Percentiles rank a stretch among this genome's conserved stretches.
phyloP scores from a whole-genome alignment of 2,888 invertebrate genomes.

The Platycnemis pennipes region DNA sequence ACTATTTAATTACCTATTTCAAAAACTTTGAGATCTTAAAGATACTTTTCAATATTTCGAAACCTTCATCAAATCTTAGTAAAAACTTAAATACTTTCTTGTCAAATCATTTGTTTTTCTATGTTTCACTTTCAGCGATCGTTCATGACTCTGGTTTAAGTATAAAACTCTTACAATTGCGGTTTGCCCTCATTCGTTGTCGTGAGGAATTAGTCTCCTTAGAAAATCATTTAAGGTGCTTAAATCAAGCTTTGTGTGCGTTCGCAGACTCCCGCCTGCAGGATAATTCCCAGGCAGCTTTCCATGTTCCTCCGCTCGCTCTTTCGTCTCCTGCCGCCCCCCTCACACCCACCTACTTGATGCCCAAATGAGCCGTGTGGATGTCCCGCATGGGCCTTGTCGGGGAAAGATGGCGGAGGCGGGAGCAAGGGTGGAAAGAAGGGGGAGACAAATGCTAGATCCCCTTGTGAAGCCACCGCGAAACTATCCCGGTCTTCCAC shows the following conservation, averaged over 20 bases:
- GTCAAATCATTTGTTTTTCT: too few species aligned
- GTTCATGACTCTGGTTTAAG: background rate
- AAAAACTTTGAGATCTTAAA: too few species aligned
- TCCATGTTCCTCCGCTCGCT: background rate
- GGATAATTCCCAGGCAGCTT: background rate
- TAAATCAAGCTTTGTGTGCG: background rate
- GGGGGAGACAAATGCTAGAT: background rate
- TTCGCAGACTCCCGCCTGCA: background rate
- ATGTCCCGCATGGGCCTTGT: background rate
- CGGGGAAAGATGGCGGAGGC: background rate
- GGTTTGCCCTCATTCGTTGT: background rate
- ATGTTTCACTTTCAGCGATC: background rate
- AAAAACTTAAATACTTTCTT: too few species aligned
- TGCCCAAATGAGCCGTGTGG: constrained; percentile 14
- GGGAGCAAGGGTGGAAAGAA: background rate
- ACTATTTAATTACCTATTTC: too few species aligned
- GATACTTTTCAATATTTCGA: too few species aligned
- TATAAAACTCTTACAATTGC: background rate
- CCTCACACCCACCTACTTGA: background rate
- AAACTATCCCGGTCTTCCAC: background rate
- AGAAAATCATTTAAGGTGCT: background rate
- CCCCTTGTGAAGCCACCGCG: constrained; percentile 32
- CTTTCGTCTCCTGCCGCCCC: background rate
- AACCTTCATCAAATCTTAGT: too few species aligned
- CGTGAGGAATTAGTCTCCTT: background rate